Evolutionary conservation across 2,888 invertebrate genomes (phyloP), one percentile per base, ranked within the genome.

Genomic region (Laothoe populi): DNA sequence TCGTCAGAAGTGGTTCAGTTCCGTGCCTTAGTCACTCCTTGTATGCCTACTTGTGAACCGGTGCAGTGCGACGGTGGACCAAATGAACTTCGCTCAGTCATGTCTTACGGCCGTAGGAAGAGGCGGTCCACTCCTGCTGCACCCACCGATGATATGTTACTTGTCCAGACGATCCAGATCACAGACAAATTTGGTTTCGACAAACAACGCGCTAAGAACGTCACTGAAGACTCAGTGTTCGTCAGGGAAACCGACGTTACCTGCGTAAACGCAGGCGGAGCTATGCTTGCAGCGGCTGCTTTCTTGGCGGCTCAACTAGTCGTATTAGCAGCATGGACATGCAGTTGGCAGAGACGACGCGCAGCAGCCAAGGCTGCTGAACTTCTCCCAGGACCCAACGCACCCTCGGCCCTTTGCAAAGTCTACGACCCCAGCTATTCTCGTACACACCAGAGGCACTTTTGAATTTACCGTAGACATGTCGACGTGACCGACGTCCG

Each of bases 1-100:
- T 98, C 98, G 59, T 98, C 98, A 13, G 98, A 98, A 84, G 96
- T 98, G 53, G 98, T 98, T 1, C 98, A 98, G 84, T 98, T 98
- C 95, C 95, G 98, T 68, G 98, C 98, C n/a, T 88, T 98, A 79
- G 98, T 98, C 44, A 98, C 98, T 2, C 98, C 98, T 0, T 98
- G 98, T 86, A 96, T 98, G 96, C 98, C 98, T 24, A 95, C 96
- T 48, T 98, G 98, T 87, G 97, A 98, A 82, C 98, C 98, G 8
- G 97, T 98, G 10, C 97, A 97, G 81, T 98, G 98, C 84, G 96
- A 97, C 77, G 97, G 97, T 77, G 95, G 96, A 59, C 96, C 96
- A 64, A 97, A 97, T 66, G 96, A 97, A 79, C 94, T 96, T 63
- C 95, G 97, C 72, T 96, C 97, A 62, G 95, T 97, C 70, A 95